Conservation (phyloP, 2,797 vertebrate genomes). For the Sylvia borin region DNA sequence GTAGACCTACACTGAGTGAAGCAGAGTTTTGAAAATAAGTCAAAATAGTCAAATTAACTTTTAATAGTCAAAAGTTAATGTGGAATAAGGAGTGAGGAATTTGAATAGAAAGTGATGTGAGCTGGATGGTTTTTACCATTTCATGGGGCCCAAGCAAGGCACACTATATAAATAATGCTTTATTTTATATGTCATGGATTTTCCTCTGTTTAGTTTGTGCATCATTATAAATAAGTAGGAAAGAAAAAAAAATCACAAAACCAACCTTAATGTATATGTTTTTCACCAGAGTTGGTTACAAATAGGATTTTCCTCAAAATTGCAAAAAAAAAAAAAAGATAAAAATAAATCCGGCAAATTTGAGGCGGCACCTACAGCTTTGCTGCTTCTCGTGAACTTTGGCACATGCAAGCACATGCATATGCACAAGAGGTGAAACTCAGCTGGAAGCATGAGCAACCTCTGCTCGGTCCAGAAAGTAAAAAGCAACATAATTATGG, state of each 20-base stretch:
- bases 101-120: not conserved
- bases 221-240: not conserved
- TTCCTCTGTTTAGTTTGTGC: not conserved
- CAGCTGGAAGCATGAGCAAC: not conserved
- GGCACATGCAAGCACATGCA: not conserved
- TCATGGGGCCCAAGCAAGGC: not conserved
- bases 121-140: not conserved
- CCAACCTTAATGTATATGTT: accelerated
- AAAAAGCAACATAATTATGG: slow-evolving; percentile 10
- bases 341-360: not conserved
- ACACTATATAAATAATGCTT: not conserved
- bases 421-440: not conserved
- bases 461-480: not conserved
- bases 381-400: not conserved
- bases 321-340: not conserved
- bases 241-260: not conserved
- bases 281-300: not conserved
- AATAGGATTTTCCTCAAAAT: not conserved
- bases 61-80: not conserved
- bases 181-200: not conserved
- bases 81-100: not conserved
- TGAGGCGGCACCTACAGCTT: not conserved
- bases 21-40: not conserved
- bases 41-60: too few species aligned
- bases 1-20: not conserved